These are phyloP conservation scores for Hystrix brachyura DNA, from an alignment of 2,113 vertebrate species.

Conservation along the genomic window DNA sequence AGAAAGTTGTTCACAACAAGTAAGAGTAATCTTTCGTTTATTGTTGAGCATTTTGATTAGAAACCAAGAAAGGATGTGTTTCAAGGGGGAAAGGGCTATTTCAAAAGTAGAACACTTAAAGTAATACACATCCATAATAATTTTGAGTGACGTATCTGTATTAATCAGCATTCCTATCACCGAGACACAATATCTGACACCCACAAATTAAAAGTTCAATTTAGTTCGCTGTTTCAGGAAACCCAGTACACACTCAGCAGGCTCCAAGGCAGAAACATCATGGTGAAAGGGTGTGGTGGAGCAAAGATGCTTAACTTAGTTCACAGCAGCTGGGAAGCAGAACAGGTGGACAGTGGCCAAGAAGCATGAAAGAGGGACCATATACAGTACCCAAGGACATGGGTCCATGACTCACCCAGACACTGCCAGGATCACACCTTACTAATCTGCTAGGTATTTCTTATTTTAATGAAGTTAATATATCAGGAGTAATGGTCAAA, in stretches of 20 bases:
- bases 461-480: no score
- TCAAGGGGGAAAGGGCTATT: neutral
- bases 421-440: no score
- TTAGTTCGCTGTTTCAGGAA: neutral
- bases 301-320: neutral
- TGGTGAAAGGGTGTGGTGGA: neutral
- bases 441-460: no score
- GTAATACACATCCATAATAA: neutral
- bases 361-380: no score
- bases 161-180: neutral
- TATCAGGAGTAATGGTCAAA: no score
- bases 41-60: neutral
- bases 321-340: neutral
- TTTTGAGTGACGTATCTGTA: neutral
- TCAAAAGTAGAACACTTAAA: conserved; percentile 13
- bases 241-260: neutral
- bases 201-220: neutral
- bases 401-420: no score
- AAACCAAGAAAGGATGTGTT: neutral
- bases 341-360: no score
- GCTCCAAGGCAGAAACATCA: neutral
- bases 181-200: neutral
- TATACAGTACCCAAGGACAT: no score
- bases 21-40: neutral
- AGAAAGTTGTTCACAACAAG: neutral